A percentile compares a stretch with the other conserved stretches of the same genome.
Conservation (phyloP, 2,888 invertebrate species). For the Notodonta ziczac region DNA sequence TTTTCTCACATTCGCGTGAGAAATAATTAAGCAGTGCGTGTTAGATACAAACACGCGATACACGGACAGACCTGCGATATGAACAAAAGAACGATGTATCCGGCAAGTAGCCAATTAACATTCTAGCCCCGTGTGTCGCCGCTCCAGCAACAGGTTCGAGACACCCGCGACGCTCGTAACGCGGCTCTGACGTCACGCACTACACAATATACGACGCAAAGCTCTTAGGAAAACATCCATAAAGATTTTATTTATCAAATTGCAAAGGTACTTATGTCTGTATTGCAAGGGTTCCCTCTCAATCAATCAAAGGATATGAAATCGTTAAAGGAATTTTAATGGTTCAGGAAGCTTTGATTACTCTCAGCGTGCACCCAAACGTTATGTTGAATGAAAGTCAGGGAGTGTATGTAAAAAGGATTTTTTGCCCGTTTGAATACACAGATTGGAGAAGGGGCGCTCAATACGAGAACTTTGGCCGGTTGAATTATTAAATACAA, state of each 20-base stretch:
- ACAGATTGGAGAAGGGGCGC: conserved; percentile 6
- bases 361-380: conserved; percentile 10
- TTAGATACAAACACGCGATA: conserved; percentile 12
- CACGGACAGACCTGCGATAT: conserved; percentile 22
- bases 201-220: background rate
- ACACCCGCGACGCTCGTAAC: conserved; percentile 9
- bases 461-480: conserved; percentile 17
- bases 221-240: background rate
- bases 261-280: too few relatives aligned
- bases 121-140: conserved; percentile 57
- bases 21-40: background rate
- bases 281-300: background rate
- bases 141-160: conserved; percentile 56
- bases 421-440: conserved; percentile 14
- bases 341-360: conserved; percentile 10
- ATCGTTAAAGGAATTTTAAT: conserved; percentile 9
- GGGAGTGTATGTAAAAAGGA: conserved; percentile 8
- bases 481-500: conserved; percentile 27
- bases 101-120: conserved; percentile 59
- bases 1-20: conserved; percentile 1
- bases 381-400: conserved; percentile 4
- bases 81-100: conserved; percentile 49
- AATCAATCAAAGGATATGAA: conserved; percentile 1
- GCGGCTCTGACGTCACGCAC: background rate
- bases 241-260: background rate